These are phyloP conservation scores for Corythornis madagascariensis DNA, from an alignment of 2,113 vertebrate species.

Conservation along the genomic window DNA sequence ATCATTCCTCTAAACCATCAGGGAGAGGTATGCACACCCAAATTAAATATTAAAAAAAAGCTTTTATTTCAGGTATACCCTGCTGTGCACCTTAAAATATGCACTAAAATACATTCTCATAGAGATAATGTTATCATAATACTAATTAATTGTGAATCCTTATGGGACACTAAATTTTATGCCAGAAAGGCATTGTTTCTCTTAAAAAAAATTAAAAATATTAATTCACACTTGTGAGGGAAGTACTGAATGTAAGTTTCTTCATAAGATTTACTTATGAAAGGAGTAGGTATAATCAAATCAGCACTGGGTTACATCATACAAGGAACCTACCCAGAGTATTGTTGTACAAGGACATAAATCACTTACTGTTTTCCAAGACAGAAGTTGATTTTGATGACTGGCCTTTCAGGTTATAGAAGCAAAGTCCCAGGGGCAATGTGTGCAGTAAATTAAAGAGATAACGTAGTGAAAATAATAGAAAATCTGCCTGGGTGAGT, in stretches of 20 bases:
- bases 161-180: conserved; percentile 31
- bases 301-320: not conserved
- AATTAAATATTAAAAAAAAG: conserved; percentile 40
- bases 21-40: not conserved
- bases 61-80: not conserved
- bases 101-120: conserved; percentile 27
- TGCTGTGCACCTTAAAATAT: conserved; percentile 40
- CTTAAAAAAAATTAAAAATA: not conserved
- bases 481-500: not conserved
- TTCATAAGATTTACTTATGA: not conserved
- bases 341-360: not conserved
- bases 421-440: not conserved
- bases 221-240: not conserved
- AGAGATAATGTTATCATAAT: conserved; percentile 18
- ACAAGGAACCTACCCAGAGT: not conserved
- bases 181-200: conserved; percentile 4
- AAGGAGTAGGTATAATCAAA: not conserved
- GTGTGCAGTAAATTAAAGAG: not conserved
- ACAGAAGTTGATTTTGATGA: conserved; percentile 17
- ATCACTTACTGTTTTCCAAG: conserved; percentile 11
- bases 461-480: not conserved
- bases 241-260: not conserved
- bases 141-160: conserved; percentile 52
- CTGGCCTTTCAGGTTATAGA: not conserved
- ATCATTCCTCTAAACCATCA: not conserved